phyloP scores from a whole-genome alignment of 2,113 vertebrate genomes.

The Bos indicus region DNA sequence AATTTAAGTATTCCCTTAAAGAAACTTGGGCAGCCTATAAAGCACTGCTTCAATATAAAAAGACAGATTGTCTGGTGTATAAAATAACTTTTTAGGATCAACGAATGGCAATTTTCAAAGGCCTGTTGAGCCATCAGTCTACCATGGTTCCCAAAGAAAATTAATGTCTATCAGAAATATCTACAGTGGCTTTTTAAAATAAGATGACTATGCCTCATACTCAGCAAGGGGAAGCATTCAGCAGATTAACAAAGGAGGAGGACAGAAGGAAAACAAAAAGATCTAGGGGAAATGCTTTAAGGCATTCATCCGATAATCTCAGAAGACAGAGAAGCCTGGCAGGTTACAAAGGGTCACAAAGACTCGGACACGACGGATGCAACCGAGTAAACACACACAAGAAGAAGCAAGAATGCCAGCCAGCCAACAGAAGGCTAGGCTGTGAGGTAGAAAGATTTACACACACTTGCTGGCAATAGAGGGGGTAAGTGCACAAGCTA shows the following conservation, averaged over 20 bases:
- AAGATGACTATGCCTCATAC: not conserved
- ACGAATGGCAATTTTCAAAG: not conserved
- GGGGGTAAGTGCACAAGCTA: not conserved
- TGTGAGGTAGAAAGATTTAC: not conserved
- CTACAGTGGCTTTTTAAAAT: not conserved
- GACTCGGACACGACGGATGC: not conserved
- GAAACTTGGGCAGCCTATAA: accelerated
- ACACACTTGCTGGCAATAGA: not conserved
- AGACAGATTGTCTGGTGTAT: not conserved
- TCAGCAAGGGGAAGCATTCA: conserved; percentile 23
- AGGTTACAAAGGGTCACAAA: not conserved
- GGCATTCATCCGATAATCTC: not conserved
- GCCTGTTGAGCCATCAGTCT: not conserved
- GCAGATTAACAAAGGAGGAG: not conserved
- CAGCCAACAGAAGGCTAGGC: not conserved
- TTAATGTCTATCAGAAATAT: not conserved
- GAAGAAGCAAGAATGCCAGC: not conserved
- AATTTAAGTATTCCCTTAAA: not conserved
- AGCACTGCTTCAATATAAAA: not conserved
- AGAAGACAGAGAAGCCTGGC: not conserved
- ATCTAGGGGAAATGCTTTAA: not conserved
- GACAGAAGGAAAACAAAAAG: not conserved
- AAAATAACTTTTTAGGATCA: not conserved
- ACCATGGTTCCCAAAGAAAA: not conserved
- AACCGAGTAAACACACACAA: not conserved